Conservation (phyloP, 2,113 vertebrate species). For the Sclerurus mexicanus region DNA sequence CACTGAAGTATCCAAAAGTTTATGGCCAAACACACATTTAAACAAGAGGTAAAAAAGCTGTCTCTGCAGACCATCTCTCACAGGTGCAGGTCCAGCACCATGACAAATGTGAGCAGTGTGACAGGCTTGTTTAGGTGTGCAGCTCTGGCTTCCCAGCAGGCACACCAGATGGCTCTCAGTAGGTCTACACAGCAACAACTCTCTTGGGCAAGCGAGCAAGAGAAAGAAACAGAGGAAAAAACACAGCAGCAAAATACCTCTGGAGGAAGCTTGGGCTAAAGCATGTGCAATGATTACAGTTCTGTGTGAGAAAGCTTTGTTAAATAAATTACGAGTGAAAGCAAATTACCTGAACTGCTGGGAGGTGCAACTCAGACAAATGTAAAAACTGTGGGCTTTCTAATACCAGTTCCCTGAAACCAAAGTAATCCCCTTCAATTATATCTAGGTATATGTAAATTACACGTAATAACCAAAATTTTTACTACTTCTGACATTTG, state of each 20-base stretch:
- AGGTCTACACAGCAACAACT: background rate
- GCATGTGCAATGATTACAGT: background rate
- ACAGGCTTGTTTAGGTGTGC: background rate
- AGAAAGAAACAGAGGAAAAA: background rate
- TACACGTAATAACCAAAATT: background rate
- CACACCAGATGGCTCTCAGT: conserved; percentile 27
- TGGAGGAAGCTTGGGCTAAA: background rate
- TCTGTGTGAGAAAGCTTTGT: background rate
- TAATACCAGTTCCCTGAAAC: background rate
- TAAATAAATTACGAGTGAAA: background rate
- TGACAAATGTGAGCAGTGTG: background rate
- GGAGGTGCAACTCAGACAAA: background rate
- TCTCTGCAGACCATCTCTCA: background rate
- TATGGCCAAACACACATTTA: background rate
- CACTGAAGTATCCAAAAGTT: background rate
- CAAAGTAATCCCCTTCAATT: background rate
- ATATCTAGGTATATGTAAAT: background rate
- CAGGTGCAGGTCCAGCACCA: background rate
- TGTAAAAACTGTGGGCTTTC: background rate
- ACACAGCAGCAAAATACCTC: background rate
- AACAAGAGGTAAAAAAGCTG: background rate
- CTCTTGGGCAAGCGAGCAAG: background rate
- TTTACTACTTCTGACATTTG: background rate
- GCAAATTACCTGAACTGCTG: background rate
- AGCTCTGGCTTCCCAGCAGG: background rate